Evolutionary conservation across 2,113 vertebrate genomes (phyloP), one percentile per base, ranked within the genome.

Genomic region (Scopus umbretta): DNA sequence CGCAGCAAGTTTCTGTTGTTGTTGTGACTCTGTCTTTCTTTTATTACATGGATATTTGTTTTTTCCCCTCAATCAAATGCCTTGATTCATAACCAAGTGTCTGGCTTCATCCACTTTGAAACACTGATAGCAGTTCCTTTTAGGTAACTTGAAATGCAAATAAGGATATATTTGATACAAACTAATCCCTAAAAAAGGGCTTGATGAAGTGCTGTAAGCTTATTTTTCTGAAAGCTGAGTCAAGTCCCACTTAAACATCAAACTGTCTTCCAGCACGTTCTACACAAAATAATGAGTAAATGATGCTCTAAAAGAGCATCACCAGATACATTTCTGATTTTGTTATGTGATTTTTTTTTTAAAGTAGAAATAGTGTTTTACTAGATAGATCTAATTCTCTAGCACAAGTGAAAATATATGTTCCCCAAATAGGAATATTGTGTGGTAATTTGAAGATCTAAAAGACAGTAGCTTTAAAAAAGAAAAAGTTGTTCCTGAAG

Each of bases 191-290:
- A 87, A 94, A 87, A 94, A 95, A 97, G 71, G 84, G 88, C 86
- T 92, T 85, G 82, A 95, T 96, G 91, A 97, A 95, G 80, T 89
- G 82, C 86, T 94, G 78, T 88, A 85, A 94, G 86, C 92, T 91
- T 96, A 90, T 97, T 95, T 97, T 94, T 76, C 84, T 95, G 89
- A 95, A 87, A 92, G 92, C 86, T 92, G 95, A 96, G 80, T 95
- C 89, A 95, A 95, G 89, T 91, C 86, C 84, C 92, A 96, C 96
- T 94, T 97, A 80, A 95, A 94, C 87, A 96, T 97, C 89, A 94
- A 94, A 85, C 91, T 95, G 62, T 80, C 56, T 96, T 73, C 78
- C 74, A 72, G 62, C 42, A 81, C 36, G 23, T 90, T 94, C 82
- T 71, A 59, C 61, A 90, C 73, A 82, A 91, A 95, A 92, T 94